These are phyloP conservation scores for Coenobita brevimanus DNA, from an alignment of 1,140 invertebrate species.

Conservation along the genomic window DNA sequence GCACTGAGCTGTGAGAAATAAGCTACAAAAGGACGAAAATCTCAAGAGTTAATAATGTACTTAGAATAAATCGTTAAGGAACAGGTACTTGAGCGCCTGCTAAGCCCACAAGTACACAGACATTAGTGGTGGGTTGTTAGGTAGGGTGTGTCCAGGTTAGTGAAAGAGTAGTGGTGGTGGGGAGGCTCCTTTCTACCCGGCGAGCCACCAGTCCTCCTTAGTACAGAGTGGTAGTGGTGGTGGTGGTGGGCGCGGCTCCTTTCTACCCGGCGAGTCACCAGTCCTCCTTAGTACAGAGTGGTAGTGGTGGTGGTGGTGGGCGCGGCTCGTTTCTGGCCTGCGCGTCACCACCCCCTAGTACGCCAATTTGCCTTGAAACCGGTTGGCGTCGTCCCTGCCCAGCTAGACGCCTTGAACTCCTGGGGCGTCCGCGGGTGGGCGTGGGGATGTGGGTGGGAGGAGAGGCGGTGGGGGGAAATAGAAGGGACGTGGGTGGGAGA, in stretches of 20 bases:
- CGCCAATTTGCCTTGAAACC: constrained; percentile 59
- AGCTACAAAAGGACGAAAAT: too few relatives aligned
- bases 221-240: too few relatives aligned
- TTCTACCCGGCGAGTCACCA: constrained; percentile 49
- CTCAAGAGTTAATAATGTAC: too few relatives aligned
- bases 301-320: neutral
- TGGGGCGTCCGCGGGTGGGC: constrained; percentile 49
- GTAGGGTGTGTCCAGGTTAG: too few relatives aligned
- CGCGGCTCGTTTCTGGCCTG: constrained; percentile 22
- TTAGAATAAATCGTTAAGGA: too few relatives aligned
- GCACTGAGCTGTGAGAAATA: too few relatives aligned
- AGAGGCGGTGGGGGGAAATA: neutral
- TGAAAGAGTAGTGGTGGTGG: neutral
- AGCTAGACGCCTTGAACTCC: constrained; percentile 47
- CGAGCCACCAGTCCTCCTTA: constrained; percentile 47
- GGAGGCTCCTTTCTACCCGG: constrained; percentile 23
- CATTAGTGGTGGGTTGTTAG: too few relatives aligned
- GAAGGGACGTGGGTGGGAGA: too few relatives aligned
- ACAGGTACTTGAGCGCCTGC: too few relatives aligned
- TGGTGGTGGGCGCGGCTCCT: neutral
- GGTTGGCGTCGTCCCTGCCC: constrained; percentile 55
- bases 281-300: too few relatives aligned
- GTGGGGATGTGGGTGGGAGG: constrained; percentile 21
- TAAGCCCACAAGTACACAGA: too few relatives aligned
- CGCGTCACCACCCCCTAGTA: constrained; percentile 53